Percentiles rank a stretch among this genome's conserved stretches.
Conservation (phyloP, 1,140 invertebrate species). For the Mamestra configurata region DNA sequence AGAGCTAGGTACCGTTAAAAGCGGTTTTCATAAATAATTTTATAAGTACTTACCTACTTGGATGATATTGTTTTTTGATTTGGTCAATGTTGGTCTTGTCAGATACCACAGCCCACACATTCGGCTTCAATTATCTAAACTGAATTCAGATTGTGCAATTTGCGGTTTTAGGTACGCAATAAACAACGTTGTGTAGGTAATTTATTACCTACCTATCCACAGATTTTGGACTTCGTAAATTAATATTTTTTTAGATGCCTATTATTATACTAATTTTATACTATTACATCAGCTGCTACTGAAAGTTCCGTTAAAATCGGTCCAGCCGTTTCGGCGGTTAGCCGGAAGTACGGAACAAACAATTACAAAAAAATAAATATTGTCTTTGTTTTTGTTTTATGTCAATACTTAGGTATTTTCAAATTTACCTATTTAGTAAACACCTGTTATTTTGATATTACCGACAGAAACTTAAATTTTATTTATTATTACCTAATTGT, state of each 20-base stretch:
- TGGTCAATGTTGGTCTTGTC: slow-evolving; percentile 11
- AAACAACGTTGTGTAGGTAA: background rate
- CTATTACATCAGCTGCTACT: too few relatives aligned
- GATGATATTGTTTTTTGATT: slow-evolving; percentile 17
- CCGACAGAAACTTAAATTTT: too few relatives aligned
- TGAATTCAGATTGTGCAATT: slow-evolving; percentile 31
- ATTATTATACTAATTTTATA: background rate
- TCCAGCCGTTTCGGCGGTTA: too few relatives aligned
- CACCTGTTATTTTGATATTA: too few relatives aligned
- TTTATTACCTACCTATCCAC: background rate
- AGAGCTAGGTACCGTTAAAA: background rate
- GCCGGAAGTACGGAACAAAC: too few relatives aligned
- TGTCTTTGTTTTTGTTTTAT: too few relatives aligned
- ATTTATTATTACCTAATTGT: too few relatives aligned
- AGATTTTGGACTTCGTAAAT: background rate
- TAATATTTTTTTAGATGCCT: background rate
- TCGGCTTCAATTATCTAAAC: slow-evolving; percentile 16
- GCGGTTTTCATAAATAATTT: slow-evolving; percentile 10
- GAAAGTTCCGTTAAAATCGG: too few relatives aligned
- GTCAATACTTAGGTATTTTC: too few relatives aligned
- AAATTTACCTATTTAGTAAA: too few relatives aligned
- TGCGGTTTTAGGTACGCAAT: slow-evolving; percentile 19
- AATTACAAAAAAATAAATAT: too few relatives aligned
- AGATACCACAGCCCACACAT: slow-evolving; percentile 43
- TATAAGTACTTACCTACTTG: background rate